These are phyloP conservation scores for Tinamus major DNA, from an alignment of 2,797 vertebrate species.

Conservation along the genomic window DNA sequence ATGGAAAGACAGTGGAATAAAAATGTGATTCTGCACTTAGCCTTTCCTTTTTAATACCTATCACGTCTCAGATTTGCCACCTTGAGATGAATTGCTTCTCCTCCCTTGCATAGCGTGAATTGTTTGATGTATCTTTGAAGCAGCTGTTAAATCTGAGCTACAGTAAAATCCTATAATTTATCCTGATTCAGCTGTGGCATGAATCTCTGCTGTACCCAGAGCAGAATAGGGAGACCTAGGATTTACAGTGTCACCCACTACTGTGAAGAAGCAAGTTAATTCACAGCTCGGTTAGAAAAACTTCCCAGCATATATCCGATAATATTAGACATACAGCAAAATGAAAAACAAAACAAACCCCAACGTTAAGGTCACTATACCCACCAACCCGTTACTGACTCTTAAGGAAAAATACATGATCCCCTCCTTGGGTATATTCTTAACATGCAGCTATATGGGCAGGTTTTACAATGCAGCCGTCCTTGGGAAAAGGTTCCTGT, in stretches of 20 bases:
- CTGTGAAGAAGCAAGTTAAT: neutral
- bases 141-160: slow-evolving; percentile 40
- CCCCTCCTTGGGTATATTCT: neutral
- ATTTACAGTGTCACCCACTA: neutral
- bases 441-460: neutral
- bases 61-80: slow-evolving; percentile 52
- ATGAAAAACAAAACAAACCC: neutral
- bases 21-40: slow-evolving; percentile 45
- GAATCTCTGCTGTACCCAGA: neutral
- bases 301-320: neutral
- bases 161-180: neutral
- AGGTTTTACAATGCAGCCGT: neutral
- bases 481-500: neutral
- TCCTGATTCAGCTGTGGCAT: neutral
- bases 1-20: slow-evolving; percentile 52
- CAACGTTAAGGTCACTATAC: neutral
- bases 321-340: neutral
- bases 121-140: slow-evolving; percentile 43
- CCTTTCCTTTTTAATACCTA: slow-evolving; percentile 46
- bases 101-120: slow-evolving; percentile 48
- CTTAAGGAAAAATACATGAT: neutral
- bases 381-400: neutral
- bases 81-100: slow-evolving; percentile 50
- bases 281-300: neutral
- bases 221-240: neutral